Evolutionary conservation across 2,888 invertebrate genomes (phyloP).

Genomic region (Chorisops tibialis): DNA sequence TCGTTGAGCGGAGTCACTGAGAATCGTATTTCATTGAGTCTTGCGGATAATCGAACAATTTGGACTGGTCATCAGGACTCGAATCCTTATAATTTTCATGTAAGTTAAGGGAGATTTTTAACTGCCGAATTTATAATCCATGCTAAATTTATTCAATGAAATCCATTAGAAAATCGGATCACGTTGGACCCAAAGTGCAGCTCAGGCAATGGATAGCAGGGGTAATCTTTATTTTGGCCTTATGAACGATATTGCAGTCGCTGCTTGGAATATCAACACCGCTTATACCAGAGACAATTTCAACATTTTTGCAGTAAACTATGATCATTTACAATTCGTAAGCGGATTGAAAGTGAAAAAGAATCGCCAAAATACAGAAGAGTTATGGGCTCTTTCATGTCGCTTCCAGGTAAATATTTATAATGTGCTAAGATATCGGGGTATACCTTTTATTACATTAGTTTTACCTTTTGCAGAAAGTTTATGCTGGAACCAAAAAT

Average conservation of each 20-base stretch:
- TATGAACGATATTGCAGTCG: constrained; percentile 64
- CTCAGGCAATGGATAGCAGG: constrained; percentile 65
- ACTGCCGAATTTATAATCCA: too few relatives aligned
- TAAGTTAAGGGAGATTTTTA: constrained; percentile 36
- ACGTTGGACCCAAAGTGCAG: constrained; percentile 67
- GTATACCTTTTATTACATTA: not conserved
- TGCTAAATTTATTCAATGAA: not conserved
- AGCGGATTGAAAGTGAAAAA: constrained; percentile 68
- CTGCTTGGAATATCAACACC: constrained; percentile 69
- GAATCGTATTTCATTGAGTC: constrained; percentile 57
- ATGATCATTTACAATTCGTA: constrained; percentile 65
- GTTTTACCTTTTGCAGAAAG: constrained; percentile 48
- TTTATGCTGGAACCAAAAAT: constrained; percentile 58
- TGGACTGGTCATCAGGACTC: constrained; percentile 54
- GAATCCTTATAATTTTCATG: constrained; percentile 54
- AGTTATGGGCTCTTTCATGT: constrained; percentile 66
- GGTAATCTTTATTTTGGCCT: constrained; percentile 68
- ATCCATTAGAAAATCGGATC: constrained; percentile 53
- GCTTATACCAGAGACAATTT: constrained; percentile 59
- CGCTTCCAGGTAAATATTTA: constrained; percentile 63
- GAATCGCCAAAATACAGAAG: constrained; percentile 58
- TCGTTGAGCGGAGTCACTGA: constrained; percentile 61
- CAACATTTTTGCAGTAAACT: constrained; percentile 57
- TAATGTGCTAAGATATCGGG: not conserved
- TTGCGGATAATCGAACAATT: constrained; percentile 56